Evolutionary conservation across 1,140 invertebrate genomes (phyloP), one percentile per base, ranked within the genome.

Genomic region (Drosophila ficusphila): DNA sequence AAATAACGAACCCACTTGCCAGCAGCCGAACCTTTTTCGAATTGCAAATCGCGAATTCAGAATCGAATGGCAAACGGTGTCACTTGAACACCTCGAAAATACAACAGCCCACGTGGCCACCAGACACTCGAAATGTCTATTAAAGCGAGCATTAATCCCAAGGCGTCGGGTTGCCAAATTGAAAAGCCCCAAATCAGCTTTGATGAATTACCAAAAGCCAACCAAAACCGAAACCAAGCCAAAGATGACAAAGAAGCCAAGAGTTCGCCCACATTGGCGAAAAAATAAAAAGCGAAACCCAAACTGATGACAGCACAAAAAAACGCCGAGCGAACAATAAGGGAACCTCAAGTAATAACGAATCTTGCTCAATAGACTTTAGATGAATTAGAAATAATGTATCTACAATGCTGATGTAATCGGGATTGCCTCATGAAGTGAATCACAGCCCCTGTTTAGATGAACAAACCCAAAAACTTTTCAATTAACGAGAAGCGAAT

Each of bases 341-440:
- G 62, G 52, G 64, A 57, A 16, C n/a, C 27, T 18, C 19, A 69
- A 54, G 53, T 29, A 67, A 67, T 33, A 42, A 16, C 36, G 52
- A 51, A 58, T 70, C 29, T 71, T 71, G 68, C 67, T 44, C 38
- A 23, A 71, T 71, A 34, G 68, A 44, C 52, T 71, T 71, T 70
- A 49, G 67, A 71, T 71, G 11, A 49, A 71, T 71, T 71, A 60
- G 53, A 71, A 46, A 60, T 38, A 71, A 49, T 58, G 29, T 64
- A 61, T 29, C 18, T 12, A 33, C 27, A 27, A 27, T 33, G 44
- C 60, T 65, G 60, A 51, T 41, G 27, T 67, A 64, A 64, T 64
- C 39, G 39, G 39, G 31, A 46, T 64, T 46, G 60, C 56, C 44
- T 65, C 60, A 51, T 12, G 16, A 27, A 42, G 27, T 51, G 60